Evolutionary conservation across 2,113 vertebrate species (phyloP).

Genomic region (Equus przewalskii): DNA sequence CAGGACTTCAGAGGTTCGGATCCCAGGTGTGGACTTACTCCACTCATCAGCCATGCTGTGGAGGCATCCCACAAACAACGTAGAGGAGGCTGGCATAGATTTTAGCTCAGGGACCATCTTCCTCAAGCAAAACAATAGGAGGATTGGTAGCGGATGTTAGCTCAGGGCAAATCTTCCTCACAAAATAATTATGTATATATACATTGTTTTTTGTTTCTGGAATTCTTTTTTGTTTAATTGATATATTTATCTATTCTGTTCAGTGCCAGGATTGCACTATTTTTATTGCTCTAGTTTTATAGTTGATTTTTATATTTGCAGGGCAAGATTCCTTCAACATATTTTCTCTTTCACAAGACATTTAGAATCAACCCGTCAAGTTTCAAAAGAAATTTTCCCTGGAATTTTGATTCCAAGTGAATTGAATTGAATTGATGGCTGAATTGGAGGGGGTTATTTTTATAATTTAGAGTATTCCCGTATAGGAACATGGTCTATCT

Average conservation of each 20-base stretch:
- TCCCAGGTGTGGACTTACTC: too few species aligned
- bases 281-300: background rate
- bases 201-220: background rate
- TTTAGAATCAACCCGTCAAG: background rate
- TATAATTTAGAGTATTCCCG: background rate
- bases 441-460: background rate
- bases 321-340: background rate
- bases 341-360: background rate
- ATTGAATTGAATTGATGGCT: background rate
- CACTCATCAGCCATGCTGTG: too few species aligned
- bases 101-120: too few species aligned
- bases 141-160: too few species aligned
- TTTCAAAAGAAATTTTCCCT: constrained; percentile 16
- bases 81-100: too few species aligned
- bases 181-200: background rate
- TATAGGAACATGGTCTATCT: background rate
- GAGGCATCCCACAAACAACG: too few species aligned
- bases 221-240: background rate
- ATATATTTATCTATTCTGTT: background rate
- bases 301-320: background rate
- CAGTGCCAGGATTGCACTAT: background rate
- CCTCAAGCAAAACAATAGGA: too few species aligned
- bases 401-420: background rate
- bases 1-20: too few species aligned
- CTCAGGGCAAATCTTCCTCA: too few species aligned